These are phyloP conservation scores for Isurus oxyrinchus DNA, from an alignment of 2,113 vertebrate species.

Conservation along the genomic window DNA sequence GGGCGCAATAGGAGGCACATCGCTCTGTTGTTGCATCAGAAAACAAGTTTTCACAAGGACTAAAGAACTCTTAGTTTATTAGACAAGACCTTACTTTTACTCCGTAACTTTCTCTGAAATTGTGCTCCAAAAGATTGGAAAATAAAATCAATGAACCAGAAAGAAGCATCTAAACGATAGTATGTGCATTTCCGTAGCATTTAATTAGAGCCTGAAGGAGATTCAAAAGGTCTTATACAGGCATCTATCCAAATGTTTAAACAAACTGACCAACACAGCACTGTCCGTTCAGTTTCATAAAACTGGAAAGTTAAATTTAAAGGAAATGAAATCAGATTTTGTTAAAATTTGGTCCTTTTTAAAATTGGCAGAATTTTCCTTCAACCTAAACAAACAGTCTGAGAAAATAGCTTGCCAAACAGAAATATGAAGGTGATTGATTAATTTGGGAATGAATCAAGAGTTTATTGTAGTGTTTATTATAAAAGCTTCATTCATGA, in stretches of 20 bases:
- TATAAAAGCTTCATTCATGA: background rate
- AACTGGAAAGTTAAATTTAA: background rate
- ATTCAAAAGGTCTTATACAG: background rate
- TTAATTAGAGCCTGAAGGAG: background rate
- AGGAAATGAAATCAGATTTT: background rate
- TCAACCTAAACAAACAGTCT: background rate
- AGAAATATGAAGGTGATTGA: background rate
- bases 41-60: background rate
- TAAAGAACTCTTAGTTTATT: background rate
- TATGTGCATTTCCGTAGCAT: background rate
- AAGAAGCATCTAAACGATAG: background rate
- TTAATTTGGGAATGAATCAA: background rate
- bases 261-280: background rate
- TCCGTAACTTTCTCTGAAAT: background rate
- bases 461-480: background rate
- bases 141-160: background rate
- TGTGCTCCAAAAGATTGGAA: background rate
- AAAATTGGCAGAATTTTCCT: background rate
- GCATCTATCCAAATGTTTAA: background rate
- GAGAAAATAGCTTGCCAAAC: background rate
- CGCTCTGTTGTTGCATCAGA: background rate
- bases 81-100: background rate
- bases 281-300: background rate
- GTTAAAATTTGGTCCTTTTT: background rate
- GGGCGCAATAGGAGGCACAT: background rate